These are phyloP conservation scores for Stenolophus ochropezus DNA, from an alignment of 2,888 invertebrate species.

Conservation along the genomic window DNA sequence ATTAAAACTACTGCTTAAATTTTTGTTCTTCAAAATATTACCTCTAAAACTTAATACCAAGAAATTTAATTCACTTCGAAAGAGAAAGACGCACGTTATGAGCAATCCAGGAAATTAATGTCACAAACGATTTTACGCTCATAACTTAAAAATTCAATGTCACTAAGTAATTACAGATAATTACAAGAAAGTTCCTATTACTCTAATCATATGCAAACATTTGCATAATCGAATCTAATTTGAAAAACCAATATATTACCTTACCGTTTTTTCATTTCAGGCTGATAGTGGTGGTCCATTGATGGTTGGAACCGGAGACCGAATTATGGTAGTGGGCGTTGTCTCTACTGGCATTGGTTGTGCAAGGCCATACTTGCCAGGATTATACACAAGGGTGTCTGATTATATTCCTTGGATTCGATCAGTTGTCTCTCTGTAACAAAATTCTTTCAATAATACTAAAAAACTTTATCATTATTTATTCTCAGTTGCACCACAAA, in stretches of 20 bases:
- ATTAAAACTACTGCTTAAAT: no score
- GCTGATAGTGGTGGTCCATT: conserved; percentile 93
- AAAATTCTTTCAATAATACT: no score
- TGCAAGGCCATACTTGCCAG: conserved; percentile 87
- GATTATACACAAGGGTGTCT: conserved; percentile 88
- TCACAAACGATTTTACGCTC: no score
- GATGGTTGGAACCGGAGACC: conserved; percentile 76
- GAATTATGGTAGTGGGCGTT: conserved; percentile 83
- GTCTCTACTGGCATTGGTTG: conserved; percentile 93
- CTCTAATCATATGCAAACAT: neutral
- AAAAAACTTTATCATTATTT: no score
- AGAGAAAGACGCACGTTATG: no score
- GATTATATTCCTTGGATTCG: conserved; percentile 87
- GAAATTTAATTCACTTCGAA: no score
- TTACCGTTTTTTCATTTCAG: conserved; percentile 71
- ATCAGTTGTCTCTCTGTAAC: conserved; percentile 61
- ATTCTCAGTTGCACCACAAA: no score
- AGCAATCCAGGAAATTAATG: no score
- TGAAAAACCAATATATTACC: neutral
- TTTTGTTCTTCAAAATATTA: no score
- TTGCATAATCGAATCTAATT: neutral
- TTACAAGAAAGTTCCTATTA: neutral
- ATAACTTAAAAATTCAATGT: neutral
- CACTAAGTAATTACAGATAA: neutral
- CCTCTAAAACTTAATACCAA: no score